Evolutionary conservation across 2,113 vertebrate genomes (phyloP), one percentile per base, ranked within the genome.

Genomic region (Corythornis cristatus): DNA sequence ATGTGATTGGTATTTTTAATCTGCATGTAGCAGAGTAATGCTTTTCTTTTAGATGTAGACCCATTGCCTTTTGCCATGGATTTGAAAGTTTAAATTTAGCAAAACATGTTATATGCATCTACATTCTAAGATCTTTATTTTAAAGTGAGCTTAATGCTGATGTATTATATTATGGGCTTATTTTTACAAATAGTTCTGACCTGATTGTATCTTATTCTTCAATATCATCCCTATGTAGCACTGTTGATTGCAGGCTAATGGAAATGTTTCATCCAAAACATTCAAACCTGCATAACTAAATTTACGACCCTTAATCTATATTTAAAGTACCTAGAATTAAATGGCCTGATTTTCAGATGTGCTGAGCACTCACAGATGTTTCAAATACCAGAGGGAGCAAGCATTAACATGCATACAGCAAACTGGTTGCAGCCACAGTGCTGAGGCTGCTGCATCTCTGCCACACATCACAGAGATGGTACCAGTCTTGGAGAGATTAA

Each of bases 261-360:
- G 91, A 87, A 58, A 42, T 40, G 25, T 82, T 92, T 82, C 26
- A 79, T 76, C 48, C 74, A 92, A 89, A 93, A 91, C 12, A 57
- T 79, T 79, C 18, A 87, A 89, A 84, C 58, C 29, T 61, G 21
- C 62, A 82, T 28, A 70, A 54, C 58, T 92, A 89, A 79, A 91
- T 91, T 79, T 91, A 84, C 78, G 43, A 78, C 21, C 26, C 50
- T 82, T 85, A 79, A 82, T 87, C 78, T 87, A 48, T 81, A 89
- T 86, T 93, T 95, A 79, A 93, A 91, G 53, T 72, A 86, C 28
- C 74, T 79, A 53, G 74, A 96, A 85, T 73, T 70, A 92, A 82
- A 92, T 61, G 70, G n/a, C 15, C 84, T 87, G 62, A 85, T 91
- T 93, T 95, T 95, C 89, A 87, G 45, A 57, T 72, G 77, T 56